phyloP scores from a whole-genome alignment of 2,797 vertebrate genomes.

The Steatocranus sp. region DNA sequence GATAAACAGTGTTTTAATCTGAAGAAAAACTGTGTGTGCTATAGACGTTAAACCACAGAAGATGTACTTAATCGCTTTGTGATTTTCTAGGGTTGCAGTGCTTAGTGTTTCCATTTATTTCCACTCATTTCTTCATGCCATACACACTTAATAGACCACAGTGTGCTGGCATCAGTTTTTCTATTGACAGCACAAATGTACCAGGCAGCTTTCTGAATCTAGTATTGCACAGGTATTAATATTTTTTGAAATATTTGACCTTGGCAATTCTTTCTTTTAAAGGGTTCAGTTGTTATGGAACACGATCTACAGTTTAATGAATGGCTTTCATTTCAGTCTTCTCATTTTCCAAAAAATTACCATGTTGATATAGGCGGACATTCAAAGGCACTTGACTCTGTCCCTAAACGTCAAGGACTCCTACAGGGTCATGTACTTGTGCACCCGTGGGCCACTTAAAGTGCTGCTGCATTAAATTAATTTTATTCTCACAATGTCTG shows the following conservation, averaged over 20 bases:
- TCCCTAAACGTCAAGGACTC: background rate
- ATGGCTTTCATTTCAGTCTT: background rate
- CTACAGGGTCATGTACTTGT: background rate
- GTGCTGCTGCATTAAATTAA: background rate
- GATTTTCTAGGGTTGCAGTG: slow-evolving; percentile 17
- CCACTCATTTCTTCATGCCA: background rate
- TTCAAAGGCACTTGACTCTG: background rate
- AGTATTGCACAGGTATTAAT: background rate
- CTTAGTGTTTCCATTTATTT: slow-evolving; percentile 46
- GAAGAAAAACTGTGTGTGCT: slow-evolving; percentile 24
- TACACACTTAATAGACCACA: background rate
- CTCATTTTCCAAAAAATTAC: background rate
- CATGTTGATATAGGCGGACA: background rate
- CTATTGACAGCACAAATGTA: background rate
- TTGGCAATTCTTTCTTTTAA: background rate
- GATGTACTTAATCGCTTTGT: slow-evolving; percentile 3
- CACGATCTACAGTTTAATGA: background rate
- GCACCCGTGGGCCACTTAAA: background rate
- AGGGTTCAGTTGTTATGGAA: background rate
- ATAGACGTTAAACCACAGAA: background rate
- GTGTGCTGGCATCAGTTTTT: background rate
- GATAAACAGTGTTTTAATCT: slow-evolving; percentile 15
- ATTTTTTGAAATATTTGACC: background rate
- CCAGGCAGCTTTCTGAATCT: background rate
- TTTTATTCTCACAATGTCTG: background rate